Evolutionary conservation across 2,113 vertebrate genomes (phyloP), one percentile per base, ranked within the genome.

Genomic region (Eudyptes chrysolophus): DNA sequence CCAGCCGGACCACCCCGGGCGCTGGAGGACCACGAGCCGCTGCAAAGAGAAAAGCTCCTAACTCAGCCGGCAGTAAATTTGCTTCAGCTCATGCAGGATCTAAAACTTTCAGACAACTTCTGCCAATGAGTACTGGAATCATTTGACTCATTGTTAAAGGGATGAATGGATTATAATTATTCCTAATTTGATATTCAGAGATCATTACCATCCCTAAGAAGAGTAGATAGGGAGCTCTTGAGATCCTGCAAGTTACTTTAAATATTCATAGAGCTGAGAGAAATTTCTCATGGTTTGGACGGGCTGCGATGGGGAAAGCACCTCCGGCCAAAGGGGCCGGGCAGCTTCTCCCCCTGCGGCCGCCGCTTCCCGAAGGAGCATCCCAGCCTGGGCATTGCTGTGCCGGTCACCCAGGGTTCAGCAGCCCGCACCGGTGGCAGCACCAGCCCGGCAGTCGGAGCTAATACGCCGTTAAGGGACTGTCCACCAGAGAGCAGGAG

Each of bases 141-240:
- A 70, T 64, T 72, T 55, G 49, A 58, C 46, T 81, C 44, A 32
- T 88, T 89, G 89, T 75, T 87, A 85, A 92, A 72, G 46, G 77
- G 51, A 92, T 90, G 91, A 90, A 76, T 55, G n/a, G 89, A 54
- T 88, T 34, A 38, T 68, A 92, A 94, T 96, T 86, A 76, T 72
- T 77, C 81, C 70, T 94, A 64, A 96, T 95, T 97, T 88, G 84
- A 79, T 61, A 96, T 96, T 95, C 84, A n/a, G n/a, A 93, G 74
- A 81, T 85, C 92, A 95, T 95, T 91, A 92, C 65, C 65, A n/a
- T 71, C 79, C 82, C 32, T 75, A 16, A 11, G 66, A 77, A 87
- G 24, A 55, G 40, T 5, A 83, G 89, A 66, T 21, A 62, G 51
- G 86, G 64, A 94, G 68, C 52, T 32, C 54, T 69, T 84, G 76